Percentiles rank a stretch among this genome's conserved stretches.
Conservation (phyloP, 2,113 vertebrate genomes). For the Epinephelus fuscoguttatus region DNA sequence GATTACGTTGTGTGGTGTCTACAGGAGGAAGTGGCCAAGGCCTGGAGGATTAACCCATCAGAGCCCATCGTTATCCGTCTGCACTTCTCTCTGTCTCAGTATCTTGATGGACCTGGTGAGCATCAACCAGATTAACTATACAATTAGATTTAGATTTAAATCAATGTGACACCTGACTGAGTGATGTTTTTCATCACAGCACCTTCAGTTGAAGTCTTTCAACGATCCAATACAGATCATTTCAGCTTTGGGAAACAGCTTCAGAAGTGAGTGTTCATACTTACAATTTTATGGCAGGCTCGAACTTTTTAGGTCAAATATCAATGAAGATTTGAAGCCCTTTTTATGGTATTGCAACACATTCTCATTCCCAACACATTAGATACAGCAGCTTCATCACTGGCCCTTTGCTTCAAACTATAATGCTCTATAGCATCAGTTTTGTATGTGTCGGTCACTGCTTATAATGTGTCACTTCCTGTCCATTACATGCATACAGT, state of each 20-base stretch:
- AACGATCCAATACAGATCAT: constrained; percentile 90
- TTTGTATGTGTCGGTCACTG: too few species aligned
- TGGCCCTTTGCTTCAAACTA: too few species aligned
- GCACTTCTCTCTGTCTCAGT: constrained; percentile 93
- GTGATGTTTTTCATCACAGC: constrained; percentile 77
- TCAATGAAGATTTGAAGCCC: not conserved
- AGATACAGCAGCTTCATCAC: too few species aligned
- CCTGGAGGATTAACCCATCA: constrained; percentile 91
- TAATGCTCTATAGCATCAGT: too few species aligned
- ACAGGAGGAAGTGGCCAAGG: constrained; percentile 90
- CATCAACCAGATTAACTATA: not conserved
- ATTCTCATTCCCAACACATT: too few species aligned
- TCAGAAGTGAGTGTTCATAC: constrained; percentile 87
- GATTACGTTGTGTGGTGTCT: constrained; percentile 19
- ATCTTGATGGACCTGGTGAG: constrained; percentile 95
- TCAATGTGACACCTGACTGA: constrained; percentile 2
- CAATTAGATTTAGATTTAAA: not conserved
- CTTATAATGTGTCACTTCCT: too few species aligned
- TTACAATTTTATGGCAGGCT: not conserved
- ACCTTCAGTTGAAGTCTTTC: constrained; percentile 94
- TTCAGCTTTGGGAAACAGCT: constrained; percentile 92
- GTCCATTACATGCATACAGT: too few species aligned
- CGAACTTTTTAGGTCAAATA: too few species aligned
- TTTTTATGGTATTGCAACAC: too few species aligned
- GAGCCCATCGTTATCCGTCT: constrained; percentile 92